A percentile compares a stretch with the other conserved stretches of the same genome.
Evolutionary conservation across 2,888 invertebrate species (phyloP).

Genomic region (Lamellibrachia satsuma): DNA sequence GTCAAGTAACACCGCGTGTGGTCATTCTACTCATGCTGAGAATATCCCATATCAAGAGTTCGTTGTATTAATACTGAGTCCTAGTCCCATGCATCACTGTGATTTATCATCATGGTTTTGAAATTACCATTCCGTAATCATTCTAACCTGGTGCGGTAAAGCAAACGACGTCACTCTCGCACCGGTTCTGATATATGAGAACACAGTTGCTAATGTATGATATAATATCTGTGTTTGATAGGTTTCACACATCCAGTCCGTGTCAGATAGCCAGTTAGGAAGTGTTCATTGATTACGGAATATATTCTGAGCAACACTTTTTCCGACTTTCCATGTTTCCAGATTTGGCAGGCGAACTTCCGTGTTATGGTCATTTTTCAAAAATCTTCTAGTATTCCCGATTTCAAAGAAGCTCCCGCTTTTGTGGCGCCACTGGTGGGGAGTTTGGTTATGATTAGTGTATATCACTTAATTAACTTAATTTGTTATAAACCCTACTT

Average conservation of each 20-base stretch:
- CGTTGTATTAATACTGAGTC: background rate
- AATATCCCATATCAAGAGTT: background rate
- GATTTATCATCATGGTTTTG: background rate
- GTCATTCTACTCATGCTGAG: background rate
- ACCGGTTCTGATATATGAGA: background rate
- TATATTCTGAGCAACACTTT: background rate
- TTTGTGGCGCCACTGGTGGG: too few species aligned
- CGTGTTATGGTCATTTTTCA: too few species aligned
- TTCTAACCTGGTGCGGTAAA: background rate
- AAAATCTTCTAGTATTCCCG: too few species aligned
- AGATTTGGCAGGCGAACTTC: too few species aligned
- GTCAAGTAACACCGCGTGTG: background rate
- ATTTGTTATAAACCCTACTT: too few species aligned
- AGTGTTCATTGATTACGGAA: background rate
- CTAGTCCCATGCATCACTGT: background rate
- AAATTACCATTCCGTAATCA: background rate
- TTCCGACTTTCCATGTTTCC: too few species aligned
- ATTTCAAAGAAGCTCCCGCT: too few species aligned
- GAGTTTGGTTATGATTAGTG: too few species aligned
- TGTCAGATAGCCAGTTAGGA: background rate
- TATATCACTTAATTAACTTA: too few species aligned
- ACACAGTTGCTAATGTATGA: background rate
- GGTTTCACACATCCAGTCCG: background rate
- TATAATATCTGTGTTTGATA: background rate
- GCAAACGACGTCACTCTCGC: background rate